phyloP scores from a whole-genome alignment of 2,888 invertebrate genomes.

The Carabus problematicus region DNA sequence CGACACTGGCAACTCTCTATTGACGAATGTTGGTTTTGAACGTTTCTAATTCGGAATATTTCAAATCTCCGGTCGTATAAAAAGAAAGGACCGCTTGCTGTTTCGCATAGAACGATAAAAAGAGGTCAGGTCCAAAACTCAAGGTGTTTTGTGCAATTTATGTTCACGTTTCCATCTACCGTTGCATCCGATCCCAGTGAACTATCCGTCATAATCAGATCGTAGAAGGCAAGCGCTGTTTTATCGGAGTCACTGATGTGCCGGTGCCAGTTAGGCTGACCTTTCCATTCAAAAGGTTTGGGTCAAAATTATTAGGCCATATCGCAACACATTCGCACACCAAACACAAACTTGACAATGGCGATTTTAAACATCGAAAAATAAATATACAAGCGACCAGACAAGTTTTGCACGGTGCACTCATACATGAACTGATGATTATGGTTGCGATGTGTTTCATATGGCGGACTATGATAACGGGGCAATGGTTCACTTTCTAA shows the following conservation, averaged over 20 bases:
- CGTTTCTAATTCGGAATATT: too few relatives aligned
- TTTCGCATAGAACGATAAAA: too few relatives aligned
- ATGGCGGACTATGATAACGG: conserved; percentile 29
- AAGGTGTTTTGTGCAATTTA: too few relatives aligned
- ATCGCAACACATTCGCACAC: conserved; percentile 26
- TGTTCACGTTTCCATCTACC: neutral
- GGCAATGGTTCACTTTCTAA: conserved; percentile 41
- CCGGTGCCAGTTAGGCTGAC: conserved; percentile 23
- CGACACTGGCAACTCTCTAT: too few relatives aligned
- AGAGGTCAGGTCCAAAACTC: too few relatives aligned
- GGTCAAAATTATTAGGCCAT: conserved; percentile 42
- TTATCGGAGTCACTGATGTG: neutral
- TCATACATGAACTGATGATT: neutral
- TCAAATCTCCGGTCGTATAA: too few relatives aligned
- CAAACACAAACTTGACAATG: conserved; percentile 40
- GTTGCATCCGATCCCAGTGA: too few relatives aligned
- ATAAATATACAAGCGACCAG: conserved; percentile 33
- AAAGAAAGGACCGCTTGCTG: too few relatives aligned
- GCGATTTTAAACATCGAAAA: conserved; percentile 38
- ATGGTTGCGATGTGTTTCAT: neutral
- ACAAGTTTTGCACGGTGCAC: neutral
- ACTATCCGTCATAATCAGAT: too few relatives aligned
- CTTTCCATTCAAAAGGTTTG: conserved; percentile 39
- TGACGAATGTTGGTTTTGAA: too few relatives aligned
- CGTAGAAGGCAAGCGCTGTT: too few relatives aligned